These are phyloP conservation scores for Zeuzera pyrina DNA, from an alignment of 2,888 invertebrate species.

Conservation along the genomic window DNA sequence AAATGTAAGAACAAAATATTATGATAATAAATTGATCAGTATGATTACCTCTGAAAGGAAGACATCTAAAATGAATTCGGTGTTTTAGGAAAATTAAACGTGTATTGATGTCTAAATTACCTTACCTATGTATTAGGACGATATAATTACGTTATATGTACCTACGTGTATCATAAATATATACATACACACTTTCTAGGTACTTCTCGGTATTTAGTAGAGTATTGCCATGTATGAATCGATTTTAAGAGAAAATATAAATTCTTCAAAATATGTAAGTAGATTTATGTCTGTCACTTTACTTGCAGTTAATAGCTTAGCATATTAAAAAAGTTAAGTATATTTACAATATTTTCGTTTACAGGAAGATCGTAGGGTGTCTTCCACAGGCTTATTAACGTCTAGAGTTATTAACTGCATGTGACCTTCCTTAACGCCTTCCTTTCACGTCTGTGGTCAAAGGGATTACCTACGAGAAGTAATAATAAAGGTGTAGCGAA, in stretches of 20 bases:
- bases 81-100: constrained; percentile 40
- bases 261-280: no score
- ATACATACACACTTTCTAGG: no score
- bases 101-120: constrained; percentile 55
- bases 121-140: no score
- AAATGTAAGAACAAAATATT: constrained; percentile 31
- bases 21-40: constrained; percentile 29
- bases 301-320: no score
- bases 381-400: constrained; percentile 31
- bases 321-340: no score
- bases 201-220: constrained; percentile 4
- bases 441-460: constrained; percentile 41
- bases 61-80: constrained; percentile 32
- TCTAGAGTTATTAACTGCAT: constrained; percentile 39
- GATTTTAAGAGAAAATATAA: no score
- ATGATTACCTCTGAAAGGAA: constrained; percentile 40
- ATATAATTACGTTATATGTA: no score
- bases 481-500: constrained; percentile 21
- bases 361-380: no score
- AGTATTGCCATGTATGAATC: constrained; percentile 5
- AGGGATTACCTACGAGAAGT: constrained; percentile 10
- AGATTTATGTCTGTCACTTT: no score
- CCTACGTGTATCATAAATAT: no score
- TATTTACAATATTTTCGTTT: no score
- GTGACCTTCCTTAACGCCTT: constrained; percentile 44